Percentiles rank a stretch among this genome's conserved stretches.
phyloP scores from a whole-genome alignment of 2,888 invertebrate genomes.

The Synanthedon andrenaeformis region DNA sequence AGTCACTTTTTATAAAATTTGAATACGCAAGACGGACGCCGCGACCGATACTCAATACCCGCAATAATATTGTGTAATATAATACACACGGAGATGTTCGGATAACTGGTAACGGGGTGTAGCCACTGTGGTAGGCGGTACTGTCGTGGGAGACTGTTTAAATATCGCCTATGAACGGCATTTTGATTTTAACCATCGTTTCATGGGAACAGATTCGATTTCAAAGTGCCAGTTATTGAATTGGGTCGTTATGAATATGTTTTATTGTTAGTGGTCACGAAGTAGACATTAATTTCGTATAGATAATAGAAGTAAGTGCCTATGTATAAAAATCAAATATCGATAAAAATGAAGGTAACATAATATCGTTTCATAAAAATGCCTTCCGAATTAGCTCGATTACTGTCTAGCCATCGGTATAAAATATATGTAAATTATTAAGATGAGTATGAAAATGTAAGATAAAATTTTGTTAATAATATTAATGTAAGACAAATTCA shows the following conservation, averaged over 20 bases:
- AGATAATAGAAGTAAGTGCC: too few species aligned
- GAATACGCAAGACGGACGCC: conserved; percentile 18
- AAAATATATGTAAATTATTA: too few species aligned
- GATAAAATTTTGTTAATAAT: too few species aligned
- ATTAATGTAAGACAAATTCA: too few species aligned
- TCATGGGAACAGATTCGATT: conserved; percentile 37
- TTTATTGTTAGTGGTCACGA: conserved; percentile 34
- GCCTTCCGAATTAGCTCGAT: too few species aligned
- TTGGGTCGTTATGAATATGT: conserved; percentile 19
- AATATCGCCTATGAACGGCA: conserved; percentile 18
- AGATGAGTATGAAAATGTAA: too few species aligned
- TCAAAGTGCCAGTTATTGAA: conserved; percentile 33
- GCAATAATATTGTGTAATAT: conserved; percentile 4
- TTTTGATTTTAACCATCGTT: conserved; percentile 39
- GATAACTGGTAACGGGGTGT: conserved; percentile 36
- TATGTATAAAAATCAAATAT: too few species aligned
- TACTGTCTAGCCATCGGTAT: too few species aligned
- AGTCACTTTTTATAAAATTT: conserved; percentile 35
- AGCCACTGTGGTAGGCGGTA: conserved; percentile 52
- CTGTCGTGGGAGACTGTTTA: conserved; percentile 42
- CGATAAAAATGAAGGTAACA: too few species aligned
- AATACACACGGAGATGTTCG: conserved; percentile 23
- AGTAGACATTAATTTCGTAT: conserved; percentile 1
- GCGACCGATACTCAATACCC: conserved; percentile 36
- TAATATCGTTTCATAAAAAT: too few species aligned